These are phyloP conservation scores for Pachyuromys duprasi DNA, from an alignment of 2,797 vertebrate species.

Conservation along the genomic window DNA sequence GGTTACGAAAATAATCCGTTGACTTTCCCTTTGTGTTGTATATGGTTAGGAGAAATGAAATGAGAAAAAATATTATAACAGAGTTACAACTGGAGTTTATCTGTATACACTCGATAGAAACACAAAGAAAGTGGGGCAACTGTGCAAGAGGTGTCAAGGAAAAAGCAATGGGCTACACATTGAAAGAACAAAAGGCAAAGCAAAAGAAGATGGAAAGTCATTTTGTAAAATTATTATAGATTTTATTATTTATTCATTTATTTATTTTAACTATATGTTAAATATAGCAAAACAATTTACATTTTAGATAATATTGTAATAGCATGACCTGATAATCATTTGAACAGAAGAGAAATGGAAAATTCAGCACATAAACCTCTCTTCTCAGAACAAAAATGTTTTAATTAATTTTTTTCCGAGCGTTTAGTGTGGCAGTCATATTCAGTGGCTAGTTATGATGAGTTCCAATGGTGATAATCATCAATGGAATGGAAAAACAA, in stretches of 20 bases:
- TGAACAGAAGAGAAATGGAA: neutral
- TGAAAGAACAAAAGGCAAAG: neutral
- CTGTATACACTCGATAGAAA: neutral
- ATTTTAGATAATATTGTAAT: neutral
- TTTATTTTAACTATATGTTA: neutral
- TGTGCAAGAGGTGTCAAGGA: neutral
- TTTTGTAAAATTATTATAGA: neutral
- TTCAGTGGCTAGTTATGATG: neutral
- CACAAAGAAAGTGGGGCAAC: neutral
- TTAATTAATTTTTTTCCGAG: neutral
- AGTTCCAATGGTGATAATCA: neutral
- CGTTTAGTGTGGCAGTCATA: neutral
- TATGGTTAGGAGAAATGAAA: neutral
- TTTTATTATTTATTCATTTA: neutral
- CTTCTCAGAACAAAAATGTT: neutral
- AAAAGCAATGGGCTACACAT: neutral
- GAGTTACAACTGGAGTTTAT: neutral
- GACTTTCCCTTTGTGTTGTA: neutral
- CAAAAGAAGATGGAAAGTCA: neutral
- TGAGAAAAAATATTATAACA: neutral
- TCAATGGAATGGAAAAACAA: neutral
- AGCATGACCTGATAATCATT: neutral
- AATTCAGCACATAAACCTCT: neutral
- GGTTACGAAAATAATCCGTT: neutral
- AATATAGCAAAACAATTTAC: neutral